Evolutionary conservation across 2,113 vertebrate genomes (phyloP).

Genomic region (Hemibagrus wyckioides): DNA sequence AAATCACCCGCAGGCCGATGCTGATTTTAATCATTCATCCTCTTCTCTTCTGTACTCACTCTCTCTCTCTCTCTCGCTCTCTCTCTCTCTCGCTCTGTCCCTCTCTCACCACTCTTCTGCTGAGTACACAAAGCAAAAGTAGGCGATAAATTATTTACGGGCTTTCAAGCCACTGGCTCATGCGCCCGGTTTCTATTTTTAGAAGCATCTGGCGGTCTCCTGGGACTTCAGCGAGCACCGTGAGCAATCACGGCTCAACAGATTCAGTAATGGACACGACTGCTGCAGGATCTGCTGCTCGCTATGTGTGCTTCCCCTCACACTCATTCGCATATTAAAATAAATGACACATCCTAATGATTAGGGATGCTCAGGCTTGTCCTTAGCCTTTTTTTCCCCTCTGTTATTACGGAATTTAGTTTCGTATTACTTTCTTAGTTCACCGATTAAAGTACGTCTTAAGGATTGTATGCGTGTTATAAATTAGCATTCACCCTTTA

Average conservation of each 20-base stretch:
- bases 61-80: not conserved
- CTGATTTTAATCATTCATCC: constrained; percentile 19
- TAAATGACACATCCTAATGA: not conserved
- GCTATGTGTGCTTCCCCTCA: not conserved
- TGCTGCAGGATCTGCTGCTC: constrained; percentile 15
- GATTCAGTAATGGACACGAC: constrained; percentile 27
- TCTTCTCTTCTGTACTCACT: not conserved
- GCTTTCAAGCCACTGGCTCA: constrained; percentile 36
- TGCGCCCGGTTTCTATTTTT: constrained; percentile 41
- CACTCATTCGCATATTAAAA: not conserved
- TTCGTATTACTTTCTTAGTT: not conserved
- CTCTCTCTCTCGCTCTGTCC: constrained; percentile 2
- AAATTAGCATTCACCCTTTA: not conserved
- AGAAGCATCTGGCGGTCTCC: constrained; percentile 28
- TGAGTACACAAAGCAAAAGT: constrained; percentile 40
- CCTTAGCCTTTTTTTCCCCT: not conserved
- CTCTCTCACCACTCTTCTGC: constrained; percentile 10
- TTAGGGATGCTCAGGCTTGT: not conserved
- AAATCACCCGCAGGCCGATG: constrained; percentile 14
- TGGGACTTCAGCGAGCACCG: constrained; percentile 16
- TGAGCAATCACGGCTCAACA: constrained; percentile 8
- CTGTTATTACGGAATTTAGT: not conserved
- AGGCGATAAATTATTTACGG: constrained; percentile 48
- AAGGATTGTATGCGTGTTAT: too few relatives aligned
- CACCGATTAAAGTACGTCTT: not conserved